Conservation (phyloP, 2,797 vertebrate genomes). For the Melanotaenia maccullochi region DNA sequence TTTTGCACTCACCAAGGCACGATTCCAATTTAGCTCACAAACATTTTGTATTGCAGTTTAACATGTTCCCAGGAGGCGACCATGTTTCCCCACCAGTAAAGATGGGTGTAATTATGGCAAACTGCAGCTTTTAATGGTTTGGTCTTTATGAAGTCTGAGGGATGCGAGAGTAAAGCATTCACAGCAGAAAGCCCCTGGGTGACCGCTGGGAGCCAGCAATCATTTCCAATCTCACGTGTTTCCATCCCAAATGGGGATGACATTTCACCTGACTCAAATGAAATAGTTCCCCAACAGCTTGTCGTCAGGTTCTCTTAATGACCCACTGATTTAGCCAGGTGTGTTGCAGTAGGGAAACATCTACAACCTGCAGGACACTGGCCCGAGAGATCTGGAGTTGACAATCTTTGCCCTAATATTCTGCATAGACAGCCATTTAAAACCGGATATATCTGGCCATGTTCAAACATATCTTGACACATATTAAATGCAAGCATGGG, state of each 20-base stretch:
- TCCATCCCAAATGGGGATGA: conserved; percentile 17
- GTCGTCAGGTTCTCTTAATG: too few species aligned
- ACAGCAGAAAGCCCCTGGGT: conserved; percentile 42
- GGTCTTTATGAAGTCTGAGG: conserved; percentile 54
- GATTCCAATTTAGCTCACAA: conserved; percentile 28
- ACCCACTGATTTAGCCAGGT: not conserved
- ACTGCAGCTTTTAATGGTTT: conserved; percentile 49
- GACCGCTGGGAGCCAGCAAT: conserved; percentile 8
- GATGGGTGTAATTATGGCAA: conserved; percentile 18
- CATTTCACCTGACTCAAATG: too few species aligned
- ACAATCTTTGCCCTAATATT: too few species aligned
- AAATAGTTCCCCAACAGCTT: too few species aligned
- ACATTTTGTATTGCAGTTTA: conserved; percentile 38
- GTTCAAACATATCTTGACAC: conserved; percentile 28
- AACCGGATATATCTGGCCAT: not conserved
- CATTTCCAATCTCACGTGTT: conserved; percentile 14
- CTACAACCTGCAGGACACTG: too few species aligned
- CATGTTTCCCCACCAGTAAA: conserved; percentile 14
- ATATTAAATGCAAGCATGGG: conserved; percentile 23
- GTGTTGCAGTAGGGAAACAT: not conserved
- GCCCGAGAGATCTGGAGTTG: too few species aligned
- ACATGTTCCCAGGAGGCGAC: conserved; percentile 14
- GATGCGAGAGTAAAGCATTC: conserved; percentile 39
- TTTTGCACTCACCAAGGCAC: conserved; percentile 15
- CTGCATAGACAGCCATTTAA: conserved; percentile 21